Evolutionary conservation across 1,140 invertebrate species (phyloP), one percentile per base, ranked within the genome.

Genomic region (Drosophila triauraria): DNA sequence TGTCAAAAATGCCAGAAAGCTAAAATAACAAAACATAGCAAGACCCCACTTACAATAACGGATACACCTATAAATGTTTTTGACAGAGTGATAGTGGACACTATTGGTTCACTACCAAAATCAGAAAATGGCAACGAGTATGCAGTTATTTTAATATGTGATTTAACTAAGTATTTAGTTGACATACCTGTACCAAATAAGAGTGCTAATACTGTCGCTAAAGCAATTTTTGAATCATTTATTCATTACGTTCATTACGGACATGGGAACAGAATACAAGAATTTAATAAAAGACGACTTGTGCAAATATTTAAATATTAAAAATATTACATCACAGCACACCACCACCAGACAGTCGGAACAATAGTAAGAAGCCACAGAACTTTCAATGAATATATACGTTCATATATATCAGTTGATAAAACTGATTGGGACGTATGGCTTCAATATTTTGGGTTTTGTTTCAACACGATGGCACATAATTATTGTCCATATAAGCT

Each of bases 281-380:
- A 81, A 78, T 75, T 47, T 72, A 77, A 43, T 64, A 13, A 57
- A 80, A 23, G 23, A 67, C 32, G 61, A 78, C 17, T 17, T 82
- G n/a, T 50, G 47, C 20, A 62, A 60, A 50, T 42, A 75, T 12
- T n/a, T 82, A 23, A 67, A 64, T 17, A 65, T 67, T 12, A 20
- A 74, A 30, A 62, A 76, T 35, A 20, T 20, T 20, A 20, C 20
- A 20, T 20, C 20, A 20, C 20, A 20, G 20, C 20, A 20, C 20
- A 50, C 61, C 25, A 67, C 57, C 47, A 20, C 20, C 20, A 20
- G 20, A 20, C 20, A 20, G 20, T 20, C 20, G 20, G 20, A 20
- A 20, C 20, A 20, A 20, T 20, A 20, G 20, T 20, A 20, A 20
- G 20, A 20, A 20, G 20, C 20, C 20, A 20, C 20, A 20, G 20